A percentile compares a stretch with the other conserved stretches of the same genome.
Evolutionary conservation across 2,113 vertebrate species (phyloP).

Genomic region (Jaculus jaculus): DNA sequence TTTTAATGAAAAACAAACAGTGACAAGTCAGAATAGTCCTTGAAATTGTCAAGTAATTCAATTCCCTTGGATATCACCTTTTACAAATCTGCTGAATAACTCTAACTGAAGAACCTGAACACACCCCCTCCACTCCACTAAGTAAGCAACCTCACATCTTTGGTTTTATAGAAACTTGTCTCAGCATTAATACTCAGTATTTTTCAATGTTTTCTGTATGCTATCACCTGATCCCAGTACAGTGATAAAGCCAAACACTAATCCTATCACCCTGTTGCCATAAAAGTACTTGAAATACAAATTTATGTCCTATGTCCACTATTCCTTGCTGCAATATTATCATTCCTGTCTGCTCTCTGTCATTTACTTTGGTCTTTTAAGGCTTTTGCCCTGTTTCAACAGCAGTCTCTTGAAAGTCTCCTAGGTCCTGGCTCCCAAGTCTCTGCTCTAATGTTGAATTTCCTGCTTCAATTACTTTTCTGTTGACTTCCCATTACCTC

Average conservation of each 20-base stretch:
- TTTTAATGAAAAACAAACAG: neutral
- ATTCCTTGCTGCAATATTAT: neutral
- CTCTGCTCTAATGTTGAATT: neutral
- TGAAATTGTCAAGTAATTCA: neutral
- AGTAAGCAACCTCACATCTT: neutral
- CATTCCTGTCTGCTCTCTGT: neutral
- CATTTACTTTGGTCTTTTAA: no score
- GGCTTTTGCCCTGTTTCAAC: neutral
- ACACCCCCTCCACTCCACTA: neutral
- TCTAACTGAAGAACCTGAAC: neutral
- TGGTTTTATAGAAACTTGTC: neutral
- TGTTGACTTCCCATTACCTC: neutral
- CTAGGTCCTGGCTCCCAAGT: neutral
- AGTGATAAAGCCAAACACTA: neutral
- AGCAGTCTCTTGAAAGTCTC: neutral
- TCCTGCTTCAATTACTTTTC: neutral
- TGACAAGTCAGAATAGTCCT: neutral
- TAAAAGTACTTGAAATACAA: neutral
- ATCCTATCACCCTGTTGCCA: accelerated
- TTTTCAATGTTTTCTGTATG: neutral
- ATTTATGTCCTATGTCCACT: neutral
- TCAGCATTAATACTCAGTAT: neutral
- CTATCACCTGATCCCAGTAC: neutral
- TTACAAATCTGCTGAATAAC: neutral
- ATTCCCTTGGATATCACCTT: neutral